Evolutionary conservation across 2,797 vertebrate species (phyloP), one percentile per base, ranked within the genome.

Genomic region (Sebastolobus altivelis): DNA sequence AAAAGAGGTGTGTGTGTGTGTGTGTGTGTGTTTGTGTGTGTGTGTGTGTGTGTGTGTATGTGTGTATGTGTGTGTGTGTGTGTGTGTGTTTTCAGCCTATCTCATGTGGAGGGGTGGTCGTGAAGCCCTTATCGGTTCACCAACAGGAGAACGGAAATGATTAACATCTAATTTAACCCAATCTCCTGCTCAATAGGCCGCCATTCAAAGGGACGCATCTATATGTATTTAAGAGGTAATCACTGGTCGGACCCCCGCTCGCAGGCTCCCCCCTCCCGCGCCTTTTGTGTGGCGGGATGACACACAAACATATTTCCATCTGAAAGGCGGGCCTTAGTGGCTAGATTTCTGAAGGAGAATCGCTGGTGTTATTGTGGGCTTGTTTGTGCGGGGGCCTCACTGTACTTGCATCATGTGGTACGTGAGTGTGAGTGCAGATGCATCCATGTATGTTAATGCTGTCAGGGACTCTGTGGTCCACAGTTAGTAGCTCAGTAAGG

Each of bases 151-250:
- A 91, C 85, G 84, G 88, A 94, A 93, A 93, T 92, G 95, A 96
- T 96, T 94, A 96, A 92, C 93, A 96, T 96, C 95, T 95, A 93
- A 96, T 95, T 95, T 93, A 94, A 94, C 93, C 94, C 94, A 80
- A 87, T 94, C 91, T 92, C 75, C 81, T 16, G 79, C 81, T 94
- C 94, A 89, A 89, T 94, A 81, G 80, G 85, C 86, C 67, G 40
- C 90, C 81, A 92, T 91, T 93, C 91, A 92, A 93, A 93, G 85
- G 43, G 83, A 65, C 16, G 84, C 91, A 83, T 94, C 94, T 93
- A 94, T 94, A 91, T 94, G 92, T 94, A 92, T 95, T 94, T 95
- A 93, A 93, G 92, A 93, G 89, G 92, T 93, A 93, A 94, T 93
- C 93, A 93, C 85, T 87, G 89, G 90, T 92, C 70, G 86, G 90